Evolutionary conservation across 2,113 vertebrate species (phyloP).

Genomic region (Xenus cinereus): DNA sequence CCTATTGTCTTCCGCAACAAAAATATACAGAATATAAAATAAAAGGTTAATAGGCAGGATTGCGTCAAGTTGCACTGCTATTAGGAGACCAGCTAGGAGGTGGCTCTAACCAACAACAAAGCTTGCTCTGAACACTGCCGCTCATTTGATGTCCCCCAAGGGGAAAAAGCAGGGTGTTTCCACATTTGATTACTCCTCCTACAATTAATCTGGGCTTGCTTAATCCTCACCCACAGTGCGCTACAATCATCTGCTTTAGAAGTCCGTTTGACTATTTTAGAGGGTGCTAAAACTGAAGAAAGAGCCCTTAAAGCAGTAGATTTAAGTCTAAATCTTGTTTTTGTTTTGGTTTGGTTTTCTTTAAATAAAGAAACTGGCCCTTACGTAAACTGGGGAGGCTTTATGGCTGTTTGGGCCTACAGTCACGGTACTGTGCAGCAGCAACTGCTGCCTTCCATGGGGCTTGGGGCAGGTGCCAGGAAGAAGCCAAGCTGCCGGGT

Average conservation of each 20-base stretch:
- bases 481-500: neutral
- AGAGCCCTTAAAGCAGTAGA: neutral
- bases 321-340: neutral
- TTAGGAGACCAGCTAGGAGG: neutral
- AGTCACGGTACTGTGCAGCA: neutral
- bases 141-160: neutral
- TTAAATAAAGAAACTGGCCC: neutral
- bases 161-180: neutral
- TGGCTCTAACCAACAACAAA: neutral
- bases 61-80: neutral
- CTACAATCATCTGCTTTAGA: neutral
- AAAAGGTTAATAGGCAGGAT: neutral
- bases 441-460: neutral
- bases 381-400: neutral
- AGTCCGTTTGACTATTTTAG: neutral
- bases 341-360: neutral
- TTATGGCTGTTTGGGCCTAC: neutral
- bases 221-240: neutral
- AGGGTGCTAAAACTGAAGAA: neutral
- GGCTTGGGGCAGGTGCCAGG: neutral
- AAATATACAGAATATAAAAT: conserved; percentile 13
- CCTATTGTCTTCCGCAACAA: neutral
- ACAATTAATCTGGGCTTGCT: neutral
- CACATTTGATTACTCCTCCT: neutral
- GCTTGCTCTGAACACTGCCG: neutral